Conservation (phyloP, 2,888 invertebrate genomes). For the Sylvicola cinctus region DNA sequence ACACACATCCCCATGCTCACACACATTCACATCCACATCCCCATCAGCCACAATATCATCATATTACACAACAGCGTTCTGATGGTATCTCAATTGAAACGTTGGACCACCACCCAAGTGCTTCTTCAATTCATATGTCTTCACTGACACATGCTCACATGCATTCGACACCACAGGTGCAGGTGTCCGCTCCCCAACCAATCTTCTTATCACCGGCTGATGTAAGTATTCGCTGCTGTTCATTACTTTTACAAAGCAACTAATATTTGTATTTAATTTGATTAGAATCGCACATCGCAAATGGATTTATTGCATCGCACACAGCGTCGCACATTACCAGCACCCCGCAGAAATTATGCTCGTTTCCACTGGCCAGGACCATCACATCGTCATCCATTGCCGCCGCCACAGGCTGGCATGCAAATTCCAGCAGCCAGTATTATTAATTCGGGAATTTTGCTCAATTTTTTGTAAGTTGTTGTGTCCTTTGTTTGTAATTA, state of each 20-base stretch:
- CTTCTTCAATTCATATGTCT: slow-evolving; percentile 23
- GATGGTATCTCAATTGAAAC: slow-evolving; percentile 22
- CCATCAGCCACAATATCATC: slow-evolving; percentile 5
- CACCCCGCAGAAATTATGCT: slow-evolving; percentile 30
- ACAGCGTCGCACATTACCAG: slow-evolving; percentile 24
- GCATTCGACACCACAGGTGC: slow-evolving; percentile 24
- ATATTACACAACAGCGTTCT: slow-evolving; percentile 23
- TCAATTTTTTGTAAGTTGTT: slow-evolving; percentile 58
- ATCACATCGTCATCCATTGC: slow-evolving; percentile 17
- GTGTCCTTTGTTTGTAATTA: too few relatives aligned
- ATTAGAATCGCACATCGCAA: slow-evolving; percentile 15
- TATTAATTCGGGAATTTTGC: slow-evolving; percentile 55
- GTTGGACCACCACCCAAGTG: slow-evolving; percentile 18
- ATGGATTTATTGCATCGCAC: slow-evolving; percentile 14
- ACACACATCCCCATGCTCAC: slow-evolving; percentile 4
- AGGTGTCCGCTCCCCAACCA: slow-evolving; percentile 31
- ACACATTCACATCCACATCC: slow-evolving; percentile 16
- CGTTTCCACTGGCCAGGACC: slow-evolving; percentile 30
- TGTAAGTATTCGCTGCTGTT: slow-evolving; percentile 5
- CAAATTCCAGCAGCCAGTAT: slow-evolving; percentile 26
- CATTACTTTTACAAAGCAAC: slow-evolving; percentile 21
- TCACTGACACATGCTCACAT: slow-evolving; percentile 22
- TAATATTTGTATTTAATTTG: slow-evolving; percentile 7
- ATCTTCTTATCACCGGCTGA: slow-evolving; percentile 22
- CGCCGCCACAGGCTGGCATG: slow-evolving; percentile 22